Percentiles rank a stretch among this genome's conserved stretches.
Evolutionary conservation across 2,113 vertebrate species (phyloP).

Genomic region (Macquaria ambigua): DNA sequence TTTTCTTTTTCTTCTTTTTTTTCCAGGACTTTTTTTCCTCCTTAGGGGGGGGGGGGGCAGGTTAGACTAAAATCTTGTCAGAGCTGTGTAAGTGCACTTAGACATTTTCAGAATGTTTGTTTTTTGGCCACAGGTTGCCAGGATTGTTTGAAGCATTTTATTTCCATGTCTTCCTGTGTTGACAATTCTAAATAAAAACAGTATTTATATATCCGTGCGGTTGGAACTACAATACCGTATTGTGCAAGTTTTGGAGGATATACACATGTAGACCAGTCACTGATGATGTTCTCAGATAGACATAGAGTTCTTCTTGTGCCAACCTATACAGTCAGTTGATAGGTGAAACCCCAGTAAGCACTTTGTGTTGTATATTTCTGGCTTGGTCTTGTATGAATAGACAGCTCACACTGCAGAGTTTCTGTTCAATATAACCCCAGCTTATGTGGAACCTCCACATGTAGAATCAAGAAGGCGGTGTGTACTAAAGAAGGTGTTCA

Average conservation of each 20-base stretch:
- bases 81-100: conserved; percentile 86
- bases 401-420: conserved; percentile 8
- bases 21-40: no score
- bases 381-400: conserved; percentile 10
- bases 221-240: conserved; percentile 26
- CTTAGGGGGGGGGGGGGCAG: conserved; percentile 5
- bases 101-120: conserved; percentile 84
- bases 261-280: conserved; percentile 35
- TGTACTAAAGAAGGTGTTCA: conserved; percentile 7
- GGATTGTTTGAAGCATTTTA: conserved; percentile 72
- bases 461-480: conserved; percentile 5
- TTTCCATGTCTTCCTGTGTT: conserved; percentile 81
- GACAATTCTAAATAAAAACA: conserved; percentile 74
- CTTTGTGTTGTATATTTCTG: conserved; percentile 22
- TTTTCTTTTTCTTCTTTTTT: conserved; percentile 14
- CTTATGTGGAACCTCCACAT: conserved; percentile 5
- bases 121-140: conserved; percentile 69
- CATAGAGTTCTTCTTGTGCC: conserved; percentile 47
- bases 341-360: conserved; percentile 23
- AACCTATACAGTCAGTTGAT: conserved; percentile 30
- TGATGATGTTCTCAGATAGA: conserved; percentile 23
- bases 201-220: conserved; percentile 73
- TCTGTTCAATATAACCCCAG: background rate
- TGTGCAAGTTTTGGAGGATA: conserved; percentile 35
- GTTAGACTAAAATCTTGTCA: conserved; percentile 69